Base-by-base conservation (phyloP, 2,888 invertebrate species). In the Papilio elwesi region DNA sequence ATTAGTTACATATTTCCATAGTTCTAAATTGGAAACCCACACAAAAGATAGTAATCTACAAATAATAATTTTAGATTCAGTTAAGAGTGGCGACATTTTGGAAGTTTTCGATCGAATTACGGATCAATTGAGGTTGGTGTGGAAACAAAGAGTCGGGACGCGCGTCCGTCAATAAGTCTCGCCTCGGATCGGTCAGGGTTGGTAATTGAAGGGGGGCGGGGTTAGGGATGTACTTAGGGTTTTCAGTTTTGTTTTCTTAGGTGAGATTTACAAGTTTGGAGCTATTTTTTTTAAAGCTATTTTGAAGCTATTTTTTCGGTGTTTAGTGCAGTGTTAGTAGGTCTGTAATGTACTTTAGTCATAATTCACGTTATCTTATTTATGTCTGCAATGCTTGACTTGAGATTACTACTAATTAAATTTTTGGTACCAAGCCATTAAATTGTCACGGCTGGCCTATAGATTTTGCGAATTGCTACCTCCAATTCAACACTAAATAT, bases 141-240 rank as follows among this genome's bases (percentile, higher is more conserved):
- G 66, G 78, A 77, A 74, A 77, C 70, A 76, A 74, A 74, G 78
- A 78, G 76, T 78, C 73, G 87, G 86, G 85, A 86, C 85, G 86
- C 85, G 83, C 87, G 89, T 91, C 87, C 91, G 92, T 92, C 93
- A 92, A 91, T 92, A 93, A 93, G 92, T 92, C 91, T 90, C 89
- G 87, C 85, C 86, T 86, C 87, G 85, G 87, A 86, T 90, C 90
- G 92, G 93, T 90, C 92, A 92, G 92, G 90, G 92, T 84, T 89
- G 87, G 91, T 92, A 92, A 92, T 92, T 92, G 92, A 91, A 87
- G 87, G 88, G 89, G 92, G 91, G 84, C 87, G 88, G 85, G 82
- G 82, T 80, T 81, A 80, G 79, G 78, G 78, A 77, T 75, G 73
- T 73, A 72, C 67, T 10, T 80, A 91, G 91, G 92, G 92, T 74